phyloP scores from a whole-genome alignment of 1,140 invertebrate species.

The Drosophila gunungcola region DNA sequence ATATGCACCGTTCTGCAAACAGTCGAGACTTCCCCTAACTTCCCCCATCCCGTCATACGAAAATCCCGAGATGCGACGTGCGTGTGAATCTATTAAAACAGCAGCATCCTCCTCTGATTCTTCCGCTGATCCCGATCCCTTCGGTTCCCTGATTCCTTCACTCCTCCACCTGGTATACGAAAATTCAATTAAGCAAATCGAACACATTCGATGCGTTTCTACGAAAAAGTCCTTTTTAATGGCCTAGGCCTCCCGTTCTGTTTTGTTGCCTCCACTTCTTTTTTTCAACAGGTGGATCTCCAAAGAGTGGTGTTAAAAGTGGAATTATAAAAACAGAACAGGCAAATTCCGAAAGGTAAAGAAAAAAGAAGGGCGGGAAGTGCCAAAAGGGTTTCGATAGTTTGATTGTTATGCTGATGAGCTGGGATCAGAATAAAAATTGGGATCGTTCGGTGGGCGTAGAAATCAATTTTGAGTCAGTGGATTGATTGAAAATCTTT shows the following conservation, averaged over 20 bases:
- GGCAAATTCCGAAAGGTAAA: constrained; percentile 13
- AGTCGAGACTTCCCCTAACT: neutral
- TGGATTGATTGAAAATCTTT: constrained; percentile 58
- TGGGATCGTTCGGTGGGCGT: constrained; percentile 32
- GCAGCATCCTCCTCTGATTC: constrained; percentile 31
- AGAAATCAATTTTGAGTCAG: constrained; percentile 65
- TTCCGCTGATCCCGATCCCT: neutral
- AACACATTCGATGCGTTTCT: constrained; percentile 63
- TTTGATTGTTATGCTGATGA: constrained; percentile 70
- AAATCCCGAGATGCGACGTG: constrained; percentile 30
- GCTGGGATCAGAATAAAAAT: constrained; percentile 8
- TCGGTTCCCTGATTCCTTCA: constrained; percentile 1
- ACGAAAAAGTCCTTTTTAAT: constrained; percentile 56
- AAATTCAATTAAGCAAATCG: constrained; percentile 79
- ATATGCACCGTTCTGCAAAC: constrained; percentile 15
- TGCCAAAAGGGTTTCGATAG: constrained; percentile 49
- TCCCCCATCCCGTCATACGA: neutral
- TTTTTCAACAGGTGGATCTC: constrained; percentile 28
- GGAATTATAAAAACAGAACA: constrained; percentile 12
- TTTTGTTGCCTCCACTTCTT: neutral
- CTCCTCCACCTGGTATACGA: constrained; percentile 36
- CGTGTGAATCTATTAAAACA: constrained; percentile 73
- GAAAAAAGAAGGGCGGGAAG: neutral
- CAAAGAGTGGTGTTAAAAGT: constrained; percentile 54
- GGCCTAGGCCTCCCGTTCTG: constrained; percentile 1